A percentile compares a stretch with the other conserved stretches of the same genome.
Evolutionary conservation across 2,888 invertebrate genomes (phyloP).

Genomic region (Hedya salicella): DNA sequence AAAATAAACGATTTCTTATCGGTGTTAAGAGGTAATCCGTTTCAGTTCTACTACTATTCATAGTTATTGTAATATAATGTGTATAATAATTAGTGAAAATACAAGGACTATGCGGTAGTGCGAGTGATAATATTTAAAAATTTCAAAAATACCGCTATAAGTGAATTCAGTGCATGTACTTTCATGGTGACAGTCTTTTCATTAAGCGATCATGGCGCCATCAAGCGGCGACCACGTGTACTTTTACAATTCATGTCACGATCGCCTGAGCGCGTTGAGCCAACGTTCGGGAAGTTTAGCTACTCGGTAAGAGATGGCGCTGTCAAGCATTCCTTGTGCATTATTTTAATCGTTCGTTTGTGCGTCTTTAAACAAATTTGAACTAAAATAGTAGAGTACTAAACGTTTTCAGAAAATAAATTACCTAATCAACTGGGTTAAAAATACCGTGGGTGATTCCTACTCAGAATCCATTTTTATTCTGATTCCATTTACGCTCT

Average conservation of each 20-base stretch:
- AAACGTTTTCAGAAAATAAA: too few relatives aligned
- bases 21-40: background rate
- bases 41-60: background rate
- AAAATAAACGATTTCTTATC: background rate
- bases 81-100: slow-evolving; percentile 24
- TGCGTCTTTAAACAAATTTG: too few relatives aligned
- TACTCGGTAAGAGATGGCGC: slow-evolving; percentile 83
- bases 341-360: too few relatives aligned
- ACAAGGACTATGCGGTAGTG: slow-evolving; percentile 17
- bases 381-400: too few relatives aligned
- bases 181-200: slow-evolving; percentile 89
- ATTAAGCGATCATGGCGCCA: slow-evolving; percentile 85
- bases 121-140: slow-evolving; percentile 20
- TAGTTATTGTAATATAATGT: slow-evolving; percentile 26
- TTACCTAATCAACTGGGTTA: too few relatives aligned
- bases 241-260: slow-evolving; percentile 73
- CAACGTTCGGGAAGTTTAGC: slow-evolving; percentile 62
- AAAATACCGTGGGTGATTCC: too few relatives aligned
- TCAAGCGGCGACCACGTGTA: slow-evolving; percentile 84
- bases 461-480: too few relatives aligned
- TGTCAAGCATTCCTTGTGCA: slow-evolving; percentile 38
- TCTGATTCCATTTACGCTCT: too few relatives aligned
- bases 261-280: slow-evolving; percentile 57
- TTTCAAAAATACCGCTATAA: slow-evolving; percentile 45
- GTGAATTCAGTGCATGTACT: slow-evolving; percentile 68